Percentiles rank a stretch among this genome's conserved stretches.
Conservation (phyloP, 2,113 vertebrate species). For the Malaclemys terrapin region DNA sequence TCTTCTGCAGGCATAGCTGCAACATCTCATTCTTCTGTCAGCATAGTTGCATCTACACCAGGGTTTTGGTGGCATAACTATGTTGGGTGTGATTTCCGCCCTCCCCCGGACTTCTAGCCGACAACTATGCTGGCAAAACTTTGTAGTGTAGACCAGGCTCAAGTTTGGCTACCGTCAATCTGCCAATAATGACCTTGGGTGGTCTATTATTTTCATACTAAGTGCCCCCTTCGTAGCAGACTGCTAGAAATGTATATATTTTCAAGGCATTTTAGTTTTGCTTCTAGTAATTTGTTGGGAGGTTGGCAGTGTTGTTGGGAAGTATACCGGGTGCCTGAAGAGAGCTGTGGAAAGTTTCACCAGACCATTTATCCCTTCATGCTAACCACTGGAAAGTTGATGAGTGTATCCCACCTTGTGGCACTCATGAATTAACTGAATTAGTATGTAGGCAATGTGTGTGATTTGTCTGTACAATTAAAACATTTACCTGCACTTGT, state of each 20-base stretch:
- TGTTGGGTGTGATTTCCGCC: not conserved
- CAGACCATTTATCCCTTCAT: not conserved
- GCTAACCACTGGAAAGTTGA: not conserved
- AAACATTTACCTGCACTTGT: not conserved
- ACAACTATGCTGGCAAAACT: not conserved
- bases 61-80: not conserved
- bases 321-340: not conserved
- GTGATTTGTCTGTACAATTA: not conserved
- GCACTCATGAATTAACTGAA: not conserved
- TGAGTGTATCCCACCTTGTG: not conserved
- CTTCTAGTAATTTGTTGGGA: not conserved
- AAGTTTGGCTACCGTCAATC: not conserved
- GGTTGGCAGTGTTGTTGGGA: not conserved
- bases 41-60: not conserved
- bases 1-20: too few species aligned
- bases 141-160: not conserved
- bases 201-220: not conserved
- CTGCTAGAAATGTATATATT: not conserved
- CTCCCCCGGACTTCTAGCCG: not conserved
- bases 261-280: not conserved
- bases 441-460: not conserved
- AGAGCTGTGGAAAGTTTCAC: not conserved
- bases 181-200: not conserved
- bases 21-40: too few species aligned
- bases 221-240: not conserved